Evolutionary conservation across 2,797 vertebrate species (phyloP), one percentile per base, ranked within the genome.

Genomic region (Merluccius polli): DNA sequence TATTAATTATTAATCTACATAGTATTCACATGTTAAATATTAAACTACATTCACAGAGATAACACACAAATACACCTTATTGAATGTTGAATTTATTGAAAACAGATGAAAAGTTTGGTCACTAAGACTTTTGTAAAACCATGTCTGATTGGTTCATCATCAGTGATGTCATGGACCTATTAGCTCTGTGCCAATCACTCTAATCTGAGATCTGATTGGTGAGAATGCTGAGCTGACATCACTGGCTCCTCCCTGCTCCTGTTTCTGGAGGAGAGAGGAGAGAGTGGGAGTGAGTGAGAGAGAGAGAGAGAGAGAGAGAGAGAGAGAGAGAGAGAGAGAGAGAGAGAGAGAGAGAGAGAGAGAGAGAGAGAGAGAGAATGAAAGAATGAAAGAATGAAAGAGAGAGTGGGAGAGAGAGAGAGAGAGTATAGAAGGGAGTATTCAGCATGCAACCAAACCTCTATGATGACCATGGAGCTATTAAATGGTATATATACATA

Each of bases 241-340:
- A 87, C 75, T 81, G 84, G 84, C 93, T 95, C 90, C 91, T 91
- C 92, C 91, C 78, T 76, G 90, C 89, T 88, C 94, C 86, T 79
- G 89, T 94, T 83, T 94, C 94, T 94, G 92, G 83, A 91, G 85
- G 87, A 84, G 85, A 89, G 86, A 86, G 74, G 73, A 73, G 48
- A 59, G 78, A 70, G 76, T 15, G 65, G 10, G 0, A 75, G 52
- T 70, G 59, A 35, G 78, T 82, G 71, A 73, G 52, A 74, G 12
- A 41, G 83, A 87, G 79, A 16, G 74, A 86, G 30, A 90, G 80
- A 81, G 78, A 84, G 74, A 89, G 33, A 90, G 38, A 81, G 76
- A 92, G 84, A 65, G 41, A 73, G 73, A 44, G 38, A 71, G 35
- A 27, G 11, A 2, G 18, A 24, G 1, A 24, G n/a, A 65, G n/a